phyloP scores from a whole-genome alignment of 1,140 invertebrate species.

The Zaprionus gabonicus region DNA sequence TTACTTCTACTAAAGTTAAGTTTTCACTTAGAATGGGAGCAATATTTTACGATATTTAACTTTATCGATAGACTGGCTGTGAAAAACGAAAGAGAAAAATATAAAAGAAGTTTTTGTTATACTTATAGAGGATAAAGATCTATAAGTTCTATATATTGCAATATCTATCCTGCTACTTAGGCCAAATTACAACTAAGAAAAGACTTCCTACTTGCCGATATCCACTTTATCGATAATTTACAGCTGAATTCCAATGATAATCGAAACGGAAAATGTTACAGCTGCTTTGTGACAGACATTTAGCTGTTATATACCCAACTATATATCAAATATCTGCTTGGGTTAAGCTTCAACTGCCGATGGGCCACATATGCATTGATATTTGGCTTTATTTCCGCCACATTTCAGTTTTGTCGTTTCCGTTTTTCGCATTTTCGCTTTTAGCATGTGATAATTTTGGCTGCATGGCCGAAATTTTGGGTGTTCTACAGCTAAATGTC shows the following conservation, averaged over 20 bases:
- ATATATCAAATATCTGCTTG: not conserved
- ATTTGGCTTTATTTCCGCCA: not conserved
- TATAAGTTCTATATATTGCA: no score
- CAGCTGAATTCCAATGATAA: not conserved
- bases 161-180: no score
- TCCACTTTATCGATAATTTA: not conserved
- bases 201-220: no score
- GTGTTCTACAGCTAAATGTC: not conserved
- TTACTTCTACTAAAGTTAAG: no score
- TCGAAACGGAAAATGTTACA: not conserved
- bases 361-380: not conserved
- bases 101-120: no score
- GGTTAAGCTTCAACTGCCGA: not conserved
- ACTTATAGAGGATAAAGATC: no score
- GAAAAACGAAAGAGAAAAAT: no score
- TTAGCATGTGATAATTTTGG: not conserved
- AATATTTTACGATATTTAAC: not conserved
- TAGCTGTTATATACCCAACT: not conserved
- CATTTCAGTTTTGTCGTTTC: constrained; percentile 2
- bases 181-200: no score
- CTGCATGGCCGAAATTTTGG: not conserved
- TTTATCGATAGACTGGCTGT: no score
- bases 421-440: not conserved
- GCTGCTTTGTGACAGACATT: not conserved
- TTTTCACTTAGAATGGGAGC: no score